Percentiles rank a stretch among this genome's conserved stretches.
phyloP scores from a whole-genome alignment of 2,797 vertebrate genomes.

The Acomys russatus region DNA sequence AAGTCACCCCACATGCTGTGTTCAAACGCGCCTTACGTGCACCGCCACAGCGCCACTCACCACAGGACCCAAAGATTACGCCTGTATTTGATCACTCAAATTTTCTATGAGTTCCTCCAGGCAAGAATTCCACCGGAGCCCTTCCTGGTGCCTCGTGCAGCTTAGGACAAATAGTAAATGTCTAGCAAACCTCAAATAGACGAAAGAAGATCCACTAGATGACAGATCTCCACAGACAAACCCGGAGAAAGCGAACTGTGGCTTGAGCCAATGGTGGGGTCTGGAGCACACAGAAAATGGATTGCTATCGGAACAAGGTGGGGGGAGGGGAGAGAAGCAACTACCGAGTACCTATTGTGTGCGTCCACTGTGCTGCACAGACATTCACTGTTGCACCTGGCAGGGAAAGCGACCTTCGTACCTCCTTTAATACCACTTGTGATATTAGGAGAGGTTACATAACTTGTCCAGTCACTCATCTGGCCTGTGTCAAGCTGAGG shows the following conservation, averaged over 20 bases:
- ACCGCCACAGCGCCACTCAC: neutral
- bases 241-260: neutral
- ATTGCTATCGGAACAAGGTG: neutral
- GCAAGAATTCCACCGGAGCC: neutral
- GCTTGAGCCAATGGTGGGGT: neutral
- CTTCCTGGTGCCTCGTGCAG: neutral
- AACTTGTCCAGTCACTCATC: neutral
- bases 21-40: neutral
- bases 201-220: neutral
- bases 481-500: neutral
- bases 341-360: neutral
- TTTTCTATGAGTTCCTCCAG: neutral
- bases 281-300: neutral
- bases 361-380: neutral
- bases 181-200: neutral
- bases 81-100: neutral
- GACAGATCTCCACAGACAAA: neutral
- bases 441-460: neutral
- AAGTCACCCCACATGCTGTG: neutral
- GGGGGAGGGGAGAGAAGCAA: neutral
- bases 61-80: neutral
- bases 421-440: neutral
- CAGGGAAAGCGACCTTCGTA: neutral
- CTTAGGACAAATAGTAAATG: conserved; percentile 27
- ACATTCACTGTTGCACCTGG: neutral